These are phyloP conservation scores for Lottia scabra DNA, from an alignment of 2,888 invertebrate species.

Conservation along the genomic window DNA sequence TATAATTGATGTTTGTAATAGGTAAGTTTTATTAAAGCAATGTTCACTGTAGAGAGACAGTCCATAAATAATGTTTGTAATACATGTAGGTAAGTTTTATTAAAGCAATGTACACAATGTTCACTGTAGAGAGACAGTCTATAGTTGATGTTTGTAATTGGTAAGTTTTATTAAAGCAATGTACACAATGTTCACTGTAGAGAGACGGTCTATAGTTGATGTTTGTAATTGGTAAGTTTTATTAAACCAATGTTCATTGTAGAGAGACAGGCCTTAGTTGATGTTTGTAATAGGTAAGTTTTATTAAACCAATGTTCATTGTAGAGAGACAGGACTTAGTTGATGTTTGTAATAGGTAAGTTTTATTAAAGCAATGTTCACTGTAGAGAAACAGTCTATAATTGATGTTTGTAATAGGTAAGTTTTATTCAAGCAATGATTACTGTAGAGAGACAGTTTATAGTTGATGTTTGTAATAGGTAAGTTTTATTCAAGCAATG, in stretches of 20 bases:
- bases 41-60: constrained; percentile 79
- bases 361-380: too few relatives aligned
- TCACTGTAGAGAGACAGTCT: constrained; percentile 79
- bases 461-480: constrained; percentile 77
- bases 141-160: constrained; percentile 77
- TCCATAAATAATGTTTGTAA: constrained; percentile 80
- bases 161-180: too few relatives aligned
- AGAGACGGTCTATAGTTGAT: constrained; percentile 77
- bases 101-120: too few relatives aligned
- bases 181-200: constrained; percentile 82
- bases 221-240: constrained; percentile 74
- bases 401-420: constrained; percentile 75
- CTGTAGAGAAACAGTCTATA: constrained; percentile 80
- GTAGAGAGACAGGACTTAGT: constrained; percentile 80
- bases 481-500: too few relatives aligned
- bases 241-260: constrained; percentile 84
- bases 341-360: constrained; percentile 74
- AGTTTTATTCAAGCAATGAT: too few relatives aligned
- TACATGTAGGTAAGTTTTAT: constrained; percentile 57
- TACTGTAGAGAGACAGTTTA: constrained; percentile 78
- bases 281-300: constrained; percentile 74
- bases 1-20: constrained; percentile 77
- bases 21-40: too few relatives aligned
- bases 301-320: too few relatives aligned
- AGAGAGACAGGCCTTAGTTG: constrained; percentile 78